Evolutionary conservation across 2,113 vertebrate species (phyloP).

Genomic region (Semnornis frantzii): DNA sequence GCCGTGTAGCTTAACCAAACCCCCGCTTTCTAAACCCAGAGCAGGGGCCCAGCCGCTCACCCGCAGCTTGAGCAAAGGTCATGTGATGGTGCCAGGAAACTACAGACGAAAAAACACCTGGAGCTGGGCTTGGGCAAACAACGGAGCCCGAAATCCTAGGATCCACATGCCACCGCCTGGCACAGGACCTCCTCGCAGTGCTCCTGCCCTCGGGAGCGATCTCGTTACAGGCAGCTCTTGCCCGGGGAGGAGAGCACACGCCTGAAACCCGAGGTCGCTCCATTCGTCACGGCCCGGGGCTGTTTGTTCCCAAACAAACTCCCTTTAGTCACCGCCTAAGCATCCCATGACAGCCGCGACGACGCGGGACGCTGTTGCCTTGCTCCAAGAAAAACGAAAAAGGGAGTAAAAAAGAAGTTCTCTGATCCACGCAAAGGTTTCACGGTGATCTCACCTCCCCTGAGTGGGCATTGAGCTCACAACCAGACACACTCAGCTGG

Average conservation of each 20-base stretch:
- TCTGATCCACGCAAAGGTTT: not conserved
- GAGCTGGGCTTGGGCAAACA: not conserved
- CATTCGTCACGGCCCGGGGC: slow-evolving; percentile 23
- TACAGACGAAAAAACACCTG: not conserved
- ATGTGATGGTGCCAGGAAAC: not conserved
- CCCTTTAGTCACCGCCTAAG: slow-evolving; percentile 44
- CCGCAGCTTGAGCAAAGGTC: not conserved
- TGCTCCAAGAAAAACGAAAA: slow-evolving; percentile 28
- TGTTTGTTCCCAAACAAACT: slow-evolving; percentile 66
- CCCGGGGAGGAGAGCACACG: not conserved
- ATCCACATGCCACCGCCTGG: not conserved
- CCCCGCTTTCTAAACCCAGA: not conserved
- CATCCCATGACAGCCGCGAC: slow-evolving; percentile 4
- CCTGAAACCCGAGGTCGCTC: slow-evolving; percentile 61
- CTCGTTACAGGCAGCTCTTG: slow-evolving; percentile 15
- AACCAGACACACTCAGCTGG: not conserved
- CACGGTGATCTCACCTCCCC: not conserved
- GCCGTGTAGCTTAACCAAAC: not conserved
- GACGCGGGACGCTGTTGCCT: not conserved
- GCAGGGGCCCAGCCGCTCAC: not conserved
- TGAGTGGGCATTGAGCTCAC: not conserved
- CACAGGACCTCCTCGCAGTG: not conserved
- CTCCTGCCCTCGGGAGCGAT: not conserved
- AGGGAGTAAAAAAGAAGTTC: not conserved
- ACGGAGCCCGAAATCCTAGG: not conserved